These are phyloP conservation scores for Perithous albicinctus DNA, from an alignment of 2,888 invertebrate species.

Conservation along the genomic window DNA sequence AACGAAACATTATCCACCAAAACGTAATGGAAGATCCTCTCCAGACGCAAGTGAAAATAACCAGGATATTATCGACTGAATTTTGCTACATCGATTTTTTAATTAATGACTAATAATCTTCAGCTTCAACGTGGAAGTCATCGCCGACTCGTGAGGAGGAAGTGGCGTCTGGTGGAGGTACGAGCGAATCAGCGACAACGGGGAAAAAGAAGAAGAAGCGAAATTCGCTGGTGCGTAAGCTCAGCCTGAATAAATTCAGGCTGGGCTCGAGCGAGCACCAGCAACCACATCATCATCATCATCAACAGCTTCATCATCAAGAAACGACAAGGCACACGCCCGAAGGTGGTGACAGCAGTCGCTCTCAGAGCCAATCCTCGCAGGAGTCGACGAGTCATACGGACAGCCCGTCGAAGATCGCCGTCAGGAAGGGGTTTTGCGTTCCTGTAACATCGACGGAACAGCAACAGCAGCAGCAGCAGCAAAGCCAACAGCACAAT, in stretches of 20 bases:
- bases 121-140: slow-evolving; percentile 41
- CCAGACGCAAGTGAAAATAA: background rate
- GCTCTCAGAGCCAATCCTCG: slow-evolving; percentile 81
- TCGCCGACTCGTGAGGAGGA: slow-evolving; percentile 13
- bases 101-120: background rate
- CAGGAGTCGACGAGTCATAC: slow-evolving; percentile 79
- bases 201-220: slow-evolving; percentile 78
- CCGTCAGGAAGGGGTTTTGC: slow-evolving; percentile 65
- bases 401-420: slow-evolving; percentile 72
- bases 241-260: slow-evolving; percentile 81
- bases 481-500: slow-evolving; percentile 22
- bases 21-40: background rate
- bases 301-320: slow-evolving; percentile 16
- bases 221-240: slow-evolving; percentile 78
- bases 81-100: background rate
- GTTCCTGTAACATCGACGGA: slow-evolving; percentile 28
- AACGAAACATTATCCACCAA: background rate
- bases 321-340: slow-evolving; percentile 77
- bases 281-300: slow-evolving; percentile 65
- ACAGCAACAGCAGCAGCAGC: slow-evolving; percentile 25
- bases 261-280: slow-evolving; percentile 70
- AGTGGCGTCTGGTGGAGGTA: slow-evolving; percentile 1
- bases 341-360: slow-evolving; percentile 81
- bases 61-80: background rate
- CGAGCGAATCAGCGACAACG: slow-evolving; percentile 67